Conservation (phyloP, 2,888 invertebrate species). For the Drosophila nigritarsus region DNA sequence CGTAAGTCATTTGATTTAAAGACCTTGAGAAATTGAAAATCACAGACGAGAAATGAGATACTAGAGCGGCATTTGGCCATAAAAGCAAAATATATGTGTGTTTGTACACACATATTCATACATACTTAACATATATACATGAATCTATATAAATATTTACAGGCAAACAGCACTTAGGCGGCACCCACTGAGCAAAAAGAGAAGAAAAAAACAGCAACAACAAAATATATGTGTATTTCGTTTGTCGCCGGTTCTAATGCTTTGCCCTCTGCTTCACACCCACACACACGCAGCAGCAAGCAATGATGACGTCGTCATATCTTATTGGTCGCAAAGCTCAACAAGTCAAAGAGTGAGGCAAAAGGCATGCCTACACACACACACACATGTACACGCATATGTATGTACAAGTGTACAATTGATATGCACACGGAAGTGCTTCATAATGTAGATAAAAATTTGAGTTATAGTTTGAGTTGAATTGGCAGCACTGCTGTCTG, state of each 20-base stretch:
- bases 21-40: conserved; percentile 75
- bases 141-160: conserved; percentile 65
- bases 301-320: conserved; percentile 54
- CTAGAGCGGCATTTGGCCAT: conserved; percentile 73
- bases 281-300: conserved; percentile 14
- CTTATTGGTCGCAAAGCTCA: conserved; percentile 49
- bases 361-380: conserved; percentile 21
- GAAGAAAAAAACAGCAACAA: conserved; percentile 40
- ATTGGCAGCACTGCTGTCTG: conserved; percentile 46
- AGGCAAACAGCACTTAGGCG: conserved; percentile 70
- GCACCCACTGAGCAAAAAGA: conserved; percentile 64
- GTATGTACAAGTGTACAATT: not conserved
- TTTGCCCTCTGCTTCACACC: conserved; percentile 48
- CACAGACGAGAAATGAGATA: conserved; percentile 75
- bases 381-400: not conserved
- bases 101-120: conserved; percentile 3
- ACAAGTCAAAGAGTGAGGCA: conserved; percentile 52
- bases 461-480: conserved; percentile 43
- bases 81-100: conserved; percentile 63
- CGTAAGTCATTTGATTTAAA: conserved; percentile 57
- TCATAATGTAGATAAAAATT: conserved; percentile 52
- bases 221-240: conserved; percentile 58
- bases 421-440: conserved; percentile 56
- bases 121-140: conserved; percentile 11
- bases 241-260: conserved; percentile 68